Conservation (phyloP, 2,888 invertebrate species). For the Agrotis exclamationis region DNA sequence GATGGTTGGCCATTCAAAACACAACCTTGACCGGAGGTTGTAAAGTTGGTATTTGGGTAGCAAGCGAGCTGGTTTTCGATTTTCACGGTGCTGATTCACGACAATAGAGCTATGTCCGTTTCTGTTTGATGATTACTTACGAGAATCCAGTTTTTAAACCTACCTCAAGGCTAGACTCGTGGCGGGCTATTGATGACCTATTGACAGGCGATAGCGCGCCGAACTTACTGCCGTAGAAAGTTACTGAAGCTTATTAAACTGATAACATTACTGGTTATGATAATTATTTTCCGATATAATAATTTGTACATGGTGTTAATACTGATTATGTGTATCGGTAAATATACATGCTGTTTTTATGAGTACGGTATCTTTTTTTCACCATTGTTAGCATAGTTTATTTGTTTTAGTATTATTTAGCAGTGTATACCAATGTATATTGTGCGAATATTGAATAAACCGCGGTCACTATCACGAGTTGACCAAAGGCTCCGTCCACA, state of each 20-base stretch:
- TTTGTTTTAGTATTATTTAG: neutral
- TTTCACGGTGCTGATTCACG: conserved; percentile 89
- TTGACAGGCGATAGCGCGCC: conserved; percentile 38
- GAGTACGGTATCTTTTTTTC: neutral
- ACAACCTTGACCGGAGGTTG: conserved; percentile 83
- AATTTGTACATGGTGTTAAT: neutral
- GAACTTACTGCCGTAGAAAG: conserved; percentile 9
- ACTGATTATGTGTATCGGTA: conserved; percentile 2
- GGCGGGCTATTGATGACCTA: conserved; percentile 46
- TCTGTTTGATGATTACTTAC: conserved; percentile 82
- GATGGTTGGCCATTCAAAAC: conserved; percentile 69
- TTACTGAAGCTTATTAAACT: conserved; percentile 1
- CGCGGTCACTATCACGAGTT: conserved; percentile 20
- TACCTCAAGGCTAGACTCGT: conserved; percentile 86
- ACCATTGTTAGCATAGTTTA: neutral
- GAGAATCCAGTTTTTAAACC: conserved; percentile 84
- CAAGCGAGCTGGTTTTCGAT: conserved; percentile 84
- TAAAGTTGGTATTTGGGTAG: conserved; percentile 76
- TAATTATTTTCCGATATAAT: conserved; percentile 10
- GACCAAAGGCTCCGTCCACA: conserved; percentile 43
- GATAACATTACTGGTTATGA: conserved; percentile 14
- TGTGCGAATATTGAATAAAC: conserved; percentile 7
- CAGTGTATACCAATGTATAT: neutral
- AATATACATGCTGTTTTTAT: neutral
- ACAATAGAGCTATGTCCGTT: conserved; percentile 85